Conservation (phyloP, 2,888 invertebrate genomes). For the Deroplatys truncata region DNA sequence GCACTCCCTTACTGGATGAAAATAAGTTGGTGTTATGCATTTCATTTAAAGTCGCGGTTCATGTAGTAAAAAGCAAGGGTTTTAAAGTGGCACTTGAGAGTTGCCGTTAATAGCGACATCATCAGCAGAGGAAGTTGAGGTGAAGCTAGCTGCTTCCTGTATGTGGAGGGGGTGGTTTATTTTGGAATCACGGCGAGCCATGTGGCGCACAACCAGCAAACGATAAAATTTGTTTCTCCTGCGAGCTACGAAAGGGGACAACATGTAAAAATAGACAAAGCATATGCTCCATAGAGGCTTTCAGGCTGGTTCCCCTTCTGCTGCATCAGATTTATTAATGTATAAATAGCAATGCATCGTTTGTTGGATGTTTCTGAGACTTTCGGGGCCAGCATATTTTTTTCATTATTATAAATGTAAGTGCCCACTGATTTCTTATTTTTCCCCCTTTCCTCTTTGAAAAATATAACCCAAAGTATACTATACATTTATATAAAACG, state of each 20-base stretch:
- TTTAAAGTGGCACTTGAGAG: neutral
- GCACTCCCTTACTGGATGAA: neutral
- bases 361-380: neutral
- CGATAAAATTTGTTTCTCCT: constrained; percentile 5
- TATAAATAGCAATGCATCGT: neutral
- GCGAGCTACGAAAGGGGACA: neutral
- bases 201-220: neutral
- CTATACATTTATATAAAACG: too few relatives aligned
- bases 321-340: neutral
- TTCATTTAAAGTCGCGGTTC: neutral
- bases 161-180: constrained; percentile 6
- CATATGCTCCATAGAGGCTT: neutral
- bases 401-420: too few relatives aligned
- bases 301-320: neutral
- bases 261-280: neutral
- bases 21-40: neutral
- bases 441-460: too few relatives aligned
- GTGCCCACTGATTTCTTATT: too few relatives aligned
- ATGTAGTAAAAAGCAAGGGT: neutral
- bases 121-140: neutral
- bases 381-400: too few relatives aligned
- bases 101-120: neutral
- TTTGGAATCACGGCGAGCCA: neutral
- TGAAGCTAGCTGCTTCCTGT: neutral
- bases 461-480: too few relatives aligned